These are phyloP conservation scores for Cheumatopsyche charites DNA, from an alignment of 1,140 invertebrate genomes.

Conservation along the genomic window DNA sequence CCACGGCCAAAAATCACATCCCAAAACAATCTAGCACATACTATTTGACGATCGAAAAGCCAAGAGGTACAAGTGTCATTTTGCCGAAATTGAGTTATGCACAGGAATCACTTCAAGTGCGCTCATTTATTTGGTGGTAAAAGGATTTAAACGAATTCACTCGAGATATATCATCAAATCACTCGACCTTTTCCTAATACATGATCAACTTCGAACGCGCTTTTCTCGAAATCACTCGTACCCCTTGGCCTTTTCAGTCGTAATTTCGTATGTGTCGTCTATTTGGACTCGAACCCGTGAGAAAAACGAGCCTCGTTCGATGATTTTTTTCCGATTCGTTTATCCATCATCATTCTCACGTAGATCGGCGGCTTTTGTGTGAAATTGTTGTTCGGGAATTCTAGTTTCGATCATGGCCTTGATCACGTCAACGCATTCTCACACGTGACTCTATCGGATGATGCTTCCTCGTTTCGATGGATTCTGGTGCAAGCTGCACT, in stretches of 20 bases:
- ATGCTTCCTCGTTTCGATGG: background rate
- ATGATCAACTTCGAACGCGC: too few species aligned
- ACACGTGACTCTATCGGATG: slow-evolving; percentile 3
- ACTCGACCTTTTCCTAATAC: too few species aligned
- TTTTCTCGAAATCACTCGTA: too few species aligned
- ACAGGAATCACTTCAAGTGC: too few species aligned
- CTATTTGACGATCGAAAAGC: too few species aligned
- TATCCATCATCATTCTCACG: slow-evolving; percentile 18
- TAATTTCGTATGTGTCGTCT: background rate
- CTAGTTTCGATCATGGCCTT: background rate
- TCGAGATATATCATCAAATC: too few species aligned
- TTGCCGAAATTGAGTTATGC: too few species aligned
- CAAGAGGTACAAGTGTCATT: too few species aligned
- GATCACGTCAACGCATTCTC: slow-evolving; percentile 1
- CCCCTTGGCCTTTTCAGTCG: too few species aligned
- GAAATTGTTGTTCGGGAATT: slow-evolving; percentile 5
- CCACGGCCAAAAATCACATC: slow-evolving; percentile 22
- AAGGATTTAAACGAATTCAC: too few species aligned
- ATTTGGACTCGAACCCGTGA: background rate
- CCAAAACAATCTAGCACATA: slow-evolving; percentile 20
- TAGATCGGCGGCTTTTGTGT: background rate
- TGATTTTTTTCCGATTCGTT: slow-evolving; percentile 16
- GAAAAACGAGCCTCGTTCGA: background rate
- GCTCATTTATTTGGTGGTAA: too few species aligned
- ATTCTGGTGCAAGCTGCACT: slow-evolving; percentile 1